Percentiles rank a stretch among this genome's conserved stretches.
Evolutionary conservation across 2,797 vertebrate species (phyloP).

Genomic region (Labeo calbasu): DNA sequence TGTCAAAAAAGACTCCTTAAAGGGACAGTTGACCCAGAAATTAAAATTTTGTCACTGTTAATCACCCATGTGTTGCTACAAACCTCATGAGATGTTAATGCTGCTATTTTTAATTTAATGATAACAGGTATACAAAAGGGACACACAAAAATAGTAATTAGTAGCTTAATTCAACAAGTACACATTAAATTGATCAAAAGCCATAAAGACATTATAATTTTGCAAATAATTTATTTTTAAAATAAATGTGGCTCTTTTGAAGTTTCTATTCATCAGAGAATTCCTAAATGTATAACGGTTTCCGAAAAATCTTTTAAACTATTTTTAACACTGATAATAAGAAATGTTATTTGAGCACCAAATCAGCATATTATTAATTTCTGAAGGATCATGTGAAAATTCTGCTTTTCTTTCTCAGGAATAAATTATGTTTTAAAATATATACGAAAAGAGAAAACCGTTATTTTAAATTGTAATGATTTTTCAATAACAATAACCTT

Average conservation of each 20-base stretch:
- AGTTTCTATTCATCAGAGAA: background rate
- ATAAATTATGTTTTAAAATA: too few relatives aligned
- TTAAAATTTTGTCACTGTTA: background rate
- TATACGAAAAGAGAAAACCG: too few relatives aligned
- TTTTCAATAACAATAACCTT: too few relatives aligned
- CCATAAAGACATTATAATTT: background rate
- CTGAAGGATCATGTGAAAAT: background rate
- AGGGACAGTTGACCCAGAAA: constrained; percentile 3
- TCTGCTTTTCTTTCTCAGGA: too few relatives aligned
- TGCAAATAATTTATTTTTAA: background rate
- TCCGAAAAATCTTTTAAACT: background rate
- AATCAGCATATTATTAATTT: background rate
- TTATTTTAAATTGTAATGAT: background rate
- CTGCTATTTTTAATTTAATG: background rate
- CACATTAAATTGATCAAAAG: background rate
- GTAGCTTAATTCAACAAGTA: background rate
- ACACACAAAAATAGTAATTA: too few relatives aligned
- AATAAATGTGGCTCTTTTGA: background rate
- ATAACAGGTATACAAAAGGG: background rate
- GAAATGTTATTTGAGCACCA: background rate
- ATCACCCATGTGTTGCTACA: background rate
- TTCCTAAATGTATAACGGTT: background rate
- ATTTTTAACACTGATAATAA: background rate
- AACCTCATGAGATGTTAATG: background rate
- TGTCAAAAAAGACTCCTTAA: constrained; percentile 7